Conservation (phyloP, 2,888 invertebrate species). For the Nebria salina region DNA sequence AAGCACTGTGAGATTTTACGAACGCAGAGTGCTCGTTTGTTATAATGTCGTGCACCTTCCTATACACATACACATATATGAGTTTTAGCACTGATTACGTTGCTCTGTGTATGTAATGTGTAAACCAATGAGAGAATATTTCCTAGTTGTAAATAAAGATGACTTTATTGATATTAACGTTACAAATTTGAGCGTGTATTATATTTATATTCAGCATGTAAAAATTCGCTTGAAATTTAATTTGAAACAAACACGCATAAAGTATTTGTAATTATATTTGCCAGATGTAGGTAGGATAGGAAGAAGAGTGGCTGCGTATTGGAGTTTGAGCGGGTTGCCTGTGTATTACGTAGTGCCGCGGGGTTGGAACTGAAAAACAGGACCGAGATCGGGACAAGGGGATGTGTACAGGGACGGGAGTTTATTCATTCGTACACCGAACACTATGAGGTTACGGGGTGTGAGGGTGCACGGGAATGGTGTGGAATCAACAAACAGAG, state of each 20-base stretch:
- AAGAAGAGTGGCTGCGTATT: background rate
- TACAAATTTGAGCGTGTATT: constrained; percentile 37
- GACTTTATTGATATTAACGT: constrained; percentile 5
- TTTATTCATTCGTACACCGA: background rate
- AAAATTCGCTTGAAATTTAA: constrained; percentile 57
- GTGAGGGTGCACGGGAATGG: constrained; percentile 4
- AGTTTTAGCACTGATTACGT: constrained; percentile 7
- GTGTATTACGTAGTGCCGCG: background rate
- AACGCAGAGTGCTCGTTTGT: constrained; percentile 13
- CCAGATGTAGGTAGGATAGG: constrained; percentile 5
- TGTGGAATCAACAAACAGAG: background rate
- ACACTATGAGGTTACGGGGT: background rate
- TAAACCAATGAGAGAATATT: background rate
- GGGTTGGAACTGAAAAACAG: constrained; percentile 5
- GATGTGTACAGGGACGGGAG: constrained; percentile 3
- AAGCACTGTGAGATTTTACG: constrained; percentile 6
- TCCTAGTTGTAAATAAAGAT: background rate
- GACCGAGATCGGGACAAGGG: background rate
- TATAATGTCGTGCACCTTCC: constrained; percentile 4
- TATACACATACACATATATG: background rate
- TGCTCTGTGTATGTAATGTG: background rate
- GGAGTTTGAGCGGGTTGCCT: constrained; percentile 4
- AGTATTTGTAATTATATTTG: constrained; percentile 58
- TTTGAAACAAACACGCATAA: constrained; percentile 58
- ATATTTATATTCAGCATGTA: constrained; percentile 35